These are phyloP conservation scores for Alauda arvensis DNA, from an alignment of 2,797 vertebrate species.

Conservation along the genomic window DNA sequence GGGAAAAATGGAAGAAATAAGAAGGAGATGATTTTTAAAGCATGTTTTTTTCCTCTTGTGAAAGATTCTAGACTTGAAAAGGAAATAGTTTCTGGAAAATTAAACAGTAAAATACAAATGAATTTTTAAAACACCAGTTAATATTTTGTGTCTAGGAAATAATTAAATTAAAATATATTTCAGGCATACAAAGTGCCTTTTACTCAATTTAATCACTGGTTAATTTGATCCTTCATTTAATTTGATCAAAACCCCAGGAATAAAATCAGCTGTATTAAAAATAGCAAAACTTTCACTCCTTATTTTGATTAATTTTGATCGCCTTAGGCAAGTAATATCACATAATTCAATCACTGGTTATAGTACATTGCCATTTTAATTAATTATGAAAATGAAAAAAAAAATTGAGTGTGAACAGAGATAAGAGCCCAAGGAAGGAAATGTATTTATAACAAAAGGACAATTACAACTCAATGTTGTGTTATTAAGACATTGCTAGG, in stretches of 20 bases:
- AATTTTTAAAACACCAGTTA: constrained; percentile 27
- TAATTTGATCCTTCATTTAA: constrained; percentile 65
- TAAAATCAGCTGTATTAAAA: constrained; percentile 62
- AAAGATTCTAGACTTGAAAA: not conserved
- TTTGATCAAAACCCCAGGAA: constrained; percentile 64
- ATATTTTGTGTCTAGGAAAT: constrained; percentile 45
- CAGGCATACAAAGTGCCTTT: constrained; percentile 48
- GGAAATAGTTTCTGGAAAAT: constrained; percentile 8
- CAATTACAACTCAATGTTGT: constrained; percentile 28
- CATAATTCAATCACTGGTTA: constrained; percentile 64
- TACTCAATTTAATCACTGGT: constrained; percentile 59
- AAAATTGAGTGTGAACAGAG: constrained; percentile 15
- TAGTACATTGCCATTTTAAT: constrained; percentile 61
- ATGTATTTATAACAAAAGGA: constrained; percentile 24
- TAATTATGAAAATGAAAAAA: constrained; percentile 60
- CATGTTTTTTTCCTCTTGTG: not conserved
- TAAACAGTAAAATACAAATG: constrained; percentile 26
- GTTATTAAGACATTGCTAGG: constrained; percentile 21
- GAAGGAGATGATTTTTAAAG: not conserved
- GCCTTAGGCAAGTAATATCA: constrained; percentile 58
- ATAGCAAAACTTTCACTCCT: constrained; percentile 54
- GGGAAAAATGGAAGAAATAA: not conserved
- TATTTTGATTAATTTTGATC: constrained; percentile 68
- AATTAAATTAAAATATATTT: constrained; percentile 63
- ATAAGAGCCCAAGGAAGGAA: constrained; percentile 43